Percentiles rank a stretch among this genome's conserved stretches.
These are phyloP conservation scores for Fulmarus glacialis DNA, from an alignment of 2,113 vertebrate species.

Conservation along the genomic window DNA sequence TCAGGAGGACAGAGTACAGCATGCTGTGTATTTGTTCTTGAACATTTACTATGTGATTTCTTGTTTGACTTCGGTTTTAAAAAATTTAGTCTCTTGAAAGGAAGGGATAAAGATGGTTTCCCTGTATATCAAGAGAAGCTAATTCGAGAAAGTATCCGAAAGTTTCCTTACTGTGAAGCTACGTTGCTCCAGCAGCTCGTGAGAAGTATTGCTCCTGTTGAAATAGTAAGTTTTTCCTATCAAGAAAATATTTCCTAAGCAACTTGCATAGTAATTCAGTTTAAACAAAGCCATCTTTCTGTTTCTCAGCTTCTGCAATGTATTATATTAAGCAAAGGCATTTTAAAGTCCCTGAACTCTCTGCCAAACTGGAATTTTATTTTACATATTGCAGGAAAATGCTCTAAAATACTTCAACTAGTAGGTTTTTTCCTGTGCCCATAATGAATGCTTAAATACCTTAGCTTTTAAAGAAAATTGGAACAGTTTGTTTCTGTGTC, in stretches of 20 bases:
- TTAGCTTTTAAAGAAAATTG: not conserved
- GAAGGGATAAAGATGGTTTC: slow-evolving; percentile 89
- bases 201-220: slow-evolving; percentile 93
- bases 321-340: not conserved
- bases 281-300: not conserved
- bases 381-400: not conserved
- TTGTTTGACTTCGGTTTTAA: not conserved
- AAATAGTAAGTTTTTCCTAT: slow-evolving; percentile 86
- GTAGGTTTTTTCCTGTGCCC: not conserved
- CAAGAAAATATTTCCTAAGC: not conserved
- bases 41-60: not conserved
- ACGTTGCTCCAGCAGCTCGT: slow-evolving; percentile 97
- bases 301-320: not conserved
- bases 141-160: slow-evolving; percentile 92
- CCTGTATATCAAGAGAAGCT: slow-evolving; percentile 93
- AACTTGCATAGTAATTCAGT: not conserved
- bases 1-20: not conserved
- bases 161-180: slow-evolving; percentile 94
- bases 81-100: slow-evolving; percentile 88
- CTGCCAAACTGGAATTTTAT: not conserved
- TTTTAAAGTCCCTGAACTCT: not conserved
- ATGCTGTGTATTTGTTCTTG: not conserved
- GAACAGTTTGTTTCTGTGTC: not conserved
- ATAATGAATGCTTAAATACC: not conserved
- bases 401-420: not conserved